Percentiles rank a stretch among this genome's conserved stretches.
Conservation (phyloP, 1,140 invertebrate genomes). For the Drosophila rufa region DNA sequence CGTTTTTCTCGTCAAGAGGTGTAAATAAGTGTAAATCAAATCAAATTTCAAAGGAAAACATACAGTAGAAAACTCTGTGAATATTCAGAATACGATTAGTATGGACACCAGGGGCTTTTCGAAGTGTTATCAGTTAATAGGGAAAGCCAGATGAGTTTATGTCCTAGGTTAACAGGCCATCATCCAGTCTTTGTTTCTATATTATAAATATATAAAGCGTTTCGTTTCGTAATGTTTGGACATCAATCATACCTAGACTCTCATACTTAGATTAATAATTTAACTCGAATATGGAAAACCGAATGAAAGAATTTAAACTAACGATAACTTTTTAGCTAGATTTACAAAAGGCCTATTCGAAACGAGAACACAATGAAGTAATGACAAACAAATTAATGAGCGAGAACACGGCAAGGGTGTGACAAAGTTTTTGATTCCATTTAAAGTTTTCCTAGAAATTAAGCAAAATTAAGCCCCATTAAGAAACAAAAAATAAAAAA, state of each 20-base stretch:
- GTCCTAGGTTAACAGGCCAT: constrained; percentile 7
- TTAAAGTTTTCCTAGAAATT: constrained; percentile 75
- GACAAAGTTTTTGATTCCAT: constrained; percentile 75
- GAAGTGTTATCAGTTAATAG: constrained; percentile 7
- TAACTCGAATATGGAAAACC: constrained; percentile 46
- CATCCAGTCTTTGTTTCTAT: constrained; percentile 13
- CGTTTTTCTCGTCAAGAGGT: constrained; percentile 20
- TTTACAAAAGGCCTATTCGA: constrained; percentile 55
- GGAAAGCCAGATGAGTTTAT: constrained; percentile 8
- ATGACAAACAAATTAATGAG: constrained; percentile 37
- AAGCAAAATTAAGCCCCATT: constrained; percentile 42
- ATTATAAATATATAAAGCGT: not conserved
- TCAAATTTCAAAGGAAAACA: constrained; percentile 5
- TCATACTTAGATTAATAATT: constrained; percentile 36
- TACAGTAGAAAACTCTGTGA: constrained; percentile 45
- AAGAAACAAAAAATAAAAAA: constrained; percentile 13
- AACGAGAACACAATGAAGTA: constrained; percentile 20
- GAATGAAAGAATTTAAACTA: constrained; percentile 77
- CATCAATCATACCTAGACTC: constrained; percentile 27
- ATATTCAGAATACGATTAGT: constrained; percentile 27
- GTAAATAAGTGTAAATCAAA: constrained; percentile 55
- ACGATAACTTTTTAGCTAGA: constrained; percentile 77
- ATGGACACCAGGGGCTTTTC: constrained; percentile 8
- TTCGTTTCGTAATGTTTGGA: constrained; percentile 3
- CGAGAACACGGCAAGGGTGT: constrained; percentile 40